These are phyloP conservation scores for Cancer borealis DNA, from an alignment of 2,888 invertebrate species.

Conservation along the genomic window DNA sequence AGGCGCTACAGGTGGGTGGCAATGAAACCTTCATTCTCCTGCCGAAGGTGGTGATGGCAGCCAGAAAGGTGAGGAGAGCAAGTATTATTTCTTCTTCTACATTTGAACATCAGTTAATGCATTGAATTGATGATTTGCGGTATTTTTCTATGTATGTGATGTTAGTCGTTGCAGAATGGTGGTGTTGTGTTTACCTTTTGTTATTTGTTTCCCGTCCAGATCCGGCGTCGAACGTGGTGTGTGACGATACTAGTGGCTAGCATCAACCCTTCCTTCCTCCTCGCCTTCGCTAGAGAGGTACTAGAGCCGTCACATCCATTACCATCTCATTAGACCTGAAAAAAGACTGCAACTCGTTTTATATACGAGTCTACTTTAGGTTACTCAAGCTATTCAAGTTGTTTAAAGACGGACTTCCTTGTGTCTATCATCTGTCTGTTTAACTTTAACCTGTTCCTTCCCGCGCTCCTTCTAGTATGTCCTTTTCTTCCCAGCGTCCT, in stretches of 20 bases:
- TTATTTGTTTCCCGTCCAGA: neutral
- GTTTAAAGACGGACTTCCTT: neutral
- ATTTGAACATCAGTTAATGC: too few species aligned
- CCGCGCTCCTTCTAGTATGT: too few species aligned
- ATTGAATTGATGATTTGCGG: too few species aligned
- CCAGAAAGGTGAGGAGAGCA: neutral
- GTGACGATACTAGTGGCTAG: constrained; percentile 56
- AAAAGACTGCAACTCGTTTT: neutral
- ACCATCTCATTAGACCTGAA: neutral
- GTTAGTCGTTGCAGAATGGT: too few species aligned
- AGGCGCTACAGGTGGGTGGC: neutral
- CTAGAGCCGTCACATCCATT: neutral
- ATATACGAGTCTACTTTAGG: neutral
- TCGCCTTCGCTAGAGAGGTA: constrained; percentile 45
- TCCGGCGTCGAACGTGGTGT: constrained; percentile 40
- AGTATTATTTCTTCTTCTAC: neutral
- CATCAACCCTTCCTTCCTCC: constrained; percentile 17
- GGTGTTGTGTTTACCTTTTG: neutral
- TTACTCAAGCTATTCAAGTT: neutral
- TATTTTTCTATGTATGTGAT: too few species aligned
- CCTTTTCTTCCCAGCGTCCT: too few species aligned
- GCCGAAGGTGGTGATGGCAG: neutral
- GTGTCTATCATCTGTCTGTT: neutral
- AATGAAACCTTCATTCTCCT: neutral
- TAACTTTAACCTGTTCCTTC: neutral